phyloP scores from a whole-genome alignment of 2,888 invertebrate genomes.

The Thyatira batis region DNA sequence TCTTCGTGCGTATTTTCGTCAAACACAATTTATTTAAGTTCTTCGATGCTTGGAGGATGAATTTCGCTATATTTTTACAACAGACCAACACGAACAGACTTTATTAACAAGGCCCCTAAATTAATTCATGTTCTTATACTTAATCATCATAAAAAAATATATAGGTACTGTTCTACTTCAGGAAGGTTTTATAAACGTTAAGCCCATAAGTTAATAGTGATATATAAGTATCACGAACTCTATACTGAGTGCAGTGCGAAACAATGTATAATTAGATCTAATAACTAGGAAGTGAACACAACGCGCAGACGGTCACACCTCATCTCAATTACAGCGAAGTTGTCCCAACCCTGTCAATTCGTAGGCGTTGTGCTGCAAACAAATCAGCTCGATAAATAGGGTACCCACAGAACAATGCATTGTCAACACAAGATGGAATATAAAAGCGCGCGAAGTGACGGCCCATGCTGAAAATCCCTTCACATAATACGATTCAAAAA shows the following conservation, averaged over 20 bases:
- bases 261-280: conserved; percentile 18
- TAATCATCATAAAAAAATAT: no score
- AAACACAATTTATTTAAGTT: conserved; percentile 20
- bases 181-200: not conserved
- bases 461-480: conserved; percentile 37
- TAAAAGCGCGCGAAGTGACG: conserved; percentile 64
- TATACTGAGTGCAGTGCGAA: conserved; percentile 1
- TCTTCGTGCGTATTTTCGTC: conserved; percentile 28
- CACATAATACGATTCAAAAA: conserved; percentile 45
- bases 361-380: conserved; percentile 66
- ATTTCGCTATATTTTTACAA: not conserved
- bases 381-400: conserved; percentile 74
- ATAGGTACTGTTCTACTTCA: no score
- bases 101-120: no score
- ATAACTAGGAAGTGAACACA: conserved; percentile 50
- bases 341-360: conserved; percentile 30
- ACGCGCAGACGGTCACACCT: conserved; percentile 49
- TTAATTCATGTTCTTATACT: no score
- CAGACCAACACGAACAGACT: no score
- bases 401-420: conserved; percentile 68
- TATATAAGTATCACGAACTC: not conserved
- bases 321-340: conserved; percentile 62
- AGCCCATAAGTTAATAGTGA: not conserved
- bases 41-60: not conserved
- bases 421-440: conserved; percentile 76